phyloP scores from a whole-genome alignment of 2,113 vertebrate genomes.

The Toxotes chatareus region DNA sequence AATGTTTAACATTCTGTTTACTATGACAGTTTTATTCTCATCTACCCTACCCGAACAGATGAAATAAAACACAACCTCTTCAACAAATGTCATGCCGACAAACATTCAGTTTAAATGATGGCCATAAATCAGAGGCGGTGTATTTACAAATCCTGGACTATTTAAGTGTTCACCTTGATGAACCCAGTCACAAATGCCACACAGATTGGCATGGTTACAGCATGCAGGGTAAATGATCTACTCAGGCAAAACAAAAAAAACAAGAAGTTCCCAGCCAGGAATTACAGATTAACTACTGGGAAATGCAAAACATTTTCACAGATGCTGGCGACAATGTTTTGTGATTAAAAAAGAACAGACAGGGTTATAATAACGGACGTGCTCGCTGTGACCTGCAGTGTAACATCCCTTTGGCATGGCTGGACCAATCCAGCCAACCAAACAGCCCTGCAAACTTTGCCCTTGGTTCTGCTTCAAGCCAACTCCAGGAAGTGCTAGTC shows the following conservation, averaged over 20 bases:
- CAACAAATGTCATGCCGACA: slow-evolving; percentile 16
- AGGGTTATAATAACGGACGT: slow-evolving; percentile 11
- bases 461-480: slow-evolving; percentile 86
- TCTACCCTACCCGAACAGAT: not conserved
- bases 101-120: slow-evolving; percentile 9
- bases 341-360: slow-evolving; percentile 10
- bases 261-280: slow-evolving; percentile 64
- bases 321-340: slow-evolving; percentile 42
- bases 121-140: slow-evolving; percentile 8
- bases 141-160: slow-evolving; percentile 32
- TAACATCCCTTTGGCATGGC: slow-evolving; percentile 41
- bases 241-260: slow-evolving; percentile 73
- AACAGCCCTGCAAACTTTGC: slow-evolving; percentile 88
- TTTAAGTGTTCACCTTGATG: slow-evolving; percentile 34
- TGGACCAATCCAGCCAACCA: slow-evolving; percentile 31
- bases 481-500: slow-evolving; percentile 86
- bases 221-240: slow-evolving; percentile 82
- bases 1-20: slow-evolving; percentile 17
- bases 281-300: slow-evolving; percentile 82
- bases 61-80: slow-evolving; percentile 6
- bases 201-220: slow-evolving; percentile 58
- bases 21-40: slow-evolving; percentile 24
- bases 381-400: slow-evolving; percentile 33
- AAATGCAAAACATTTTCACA: slow-evolving; percentile 30
- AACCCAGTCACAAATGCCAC: slow-evolving; percentile 51